These are phyloP conservation scores for Orthonevra nobilis DNA, from an alignment of 2,888 invertebrate species.

Conservation along the genomic window DNA sequence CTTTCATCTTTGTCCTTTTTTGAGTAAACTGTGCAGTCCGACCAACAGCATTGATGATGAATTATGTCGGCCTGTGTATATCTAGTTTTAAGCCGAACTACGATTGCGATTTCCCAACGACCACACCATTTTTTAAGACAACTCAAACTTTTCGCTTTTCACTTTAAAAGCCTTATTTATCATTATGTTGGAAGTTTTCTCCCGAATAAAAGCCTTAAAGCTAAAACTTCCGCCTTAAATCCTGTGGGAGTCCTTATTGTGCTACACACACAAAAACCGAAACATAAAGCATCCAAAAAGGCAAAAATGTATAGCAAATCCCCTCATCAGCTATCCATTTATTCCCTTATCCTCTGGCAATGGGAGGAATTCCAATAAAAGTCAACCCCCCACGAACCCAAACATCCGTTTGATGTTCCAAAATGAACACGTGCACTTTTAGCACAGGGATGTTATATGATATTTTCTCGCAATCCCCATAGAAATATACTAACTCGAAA, in stretches of 20 bases:
- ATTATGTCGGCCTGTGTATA: too few species aligned
- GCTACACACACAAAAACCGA: background rate
- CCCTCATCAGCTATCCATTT: constrained; percentile 44
- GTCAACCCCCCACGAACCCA: constrained; percentile 24
- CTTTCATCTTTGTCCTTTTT: too few species aligned
- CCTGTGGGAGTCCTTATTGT: constrained; percentile 42
- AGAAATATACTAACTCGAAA: background rate
- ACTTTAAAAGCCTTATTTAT: too few species aligned
- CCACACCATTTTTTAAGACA: too few species aligned
- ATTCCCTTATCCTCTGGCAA: constrained; percentile 17
- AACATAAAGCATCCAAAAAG: constrained; percentile 40
- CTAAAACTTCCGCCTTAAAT: constrained; percentile 26
- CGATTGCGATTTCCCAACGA: too few species aligned
- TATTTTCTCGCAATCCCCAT: constrained; percentile 3
- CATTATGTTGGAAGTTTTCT: constrained; percentile 10
- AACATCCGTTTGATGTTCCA: constrained; percentile 75
- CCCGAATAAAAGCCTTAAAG: constrained; percentile 27
- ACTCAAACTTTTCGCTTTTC: too few species aligned
- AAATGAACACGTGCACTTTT: constrained; percentile 77
- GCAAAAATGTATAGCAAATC: constrained; percentile 38
- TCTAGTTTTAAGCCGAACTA: too few species aligned
- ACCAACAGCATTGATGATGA: too few species aligned
- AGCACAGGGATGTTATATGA: constrained; percentile 72
- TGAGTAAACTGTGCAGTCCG: too few species aligned
- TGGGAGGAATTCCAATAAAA: constrained; percentile 70